phyloP scores from a whole-genome alignment of 1,140 invertebrate species.

The Geopemphigus sp. region DNA sequence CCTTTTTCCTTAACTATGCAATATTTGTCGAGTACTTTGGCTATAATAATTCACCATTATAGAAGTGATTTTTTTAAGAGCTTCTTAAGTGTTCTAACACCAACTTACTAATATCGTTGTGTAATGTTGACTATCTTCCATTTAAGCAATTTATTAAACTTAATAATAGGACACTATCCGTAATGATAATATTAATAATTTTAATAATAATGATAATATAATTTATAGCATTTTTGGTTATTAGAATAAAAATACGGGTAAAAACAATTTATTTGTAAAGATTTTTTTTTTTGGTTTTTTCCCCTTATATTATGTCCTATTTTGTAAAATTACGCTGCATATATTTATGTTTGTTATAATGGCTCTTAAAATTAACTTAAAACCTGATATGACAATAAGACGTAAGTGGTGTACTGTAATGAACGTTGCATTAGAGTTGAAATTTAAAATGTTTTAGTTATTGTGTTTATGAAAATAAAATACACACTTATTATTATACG shows the following conservation, averaged over 20 bases:
- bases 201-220: constrained; percentile 14
- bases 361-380: neutral
- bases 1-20: constrained; percentile 18
- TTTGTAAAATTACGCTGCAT: neutral
- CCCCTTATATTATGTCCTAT: constrained; percentile 3
- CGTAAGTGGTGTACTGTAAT: constrained; percentile 12
- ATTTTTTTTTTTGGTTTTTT: constrained; percentile 27
- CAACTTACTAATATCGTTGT: constrained; percentile 44
- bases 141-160: constrained; percentile 34
- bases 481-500: neutral
- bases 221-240: constrained; percentile 37
- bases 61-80: constrained; percentile 13
- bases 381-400: constrained; percentile 32
- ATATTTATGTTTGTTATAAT: constrained; percentile 13
- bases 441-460: constrained; percentile 12
- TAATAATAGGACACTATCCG: constrained; percentile 26
- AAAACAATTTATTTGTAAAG: constrained; percentile 21
- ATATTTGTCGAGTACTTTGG: constrained; percentile 26
- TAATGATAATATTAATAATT: constrained; percentile 18
- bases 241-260: constrained; percentile 38
- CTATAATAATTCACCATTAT: constrained; percentile 30
- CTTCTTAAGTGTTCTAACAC: constrained; percentile 45
- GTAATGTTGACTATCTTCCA: constrained; percentile 44
- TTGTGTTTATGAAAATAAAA: constrained; percentile 21
- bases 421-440: neutral